Conservation (phyloP, 2,888 invertebrate genomes). For the Drosophila paranaensis region DNA sequence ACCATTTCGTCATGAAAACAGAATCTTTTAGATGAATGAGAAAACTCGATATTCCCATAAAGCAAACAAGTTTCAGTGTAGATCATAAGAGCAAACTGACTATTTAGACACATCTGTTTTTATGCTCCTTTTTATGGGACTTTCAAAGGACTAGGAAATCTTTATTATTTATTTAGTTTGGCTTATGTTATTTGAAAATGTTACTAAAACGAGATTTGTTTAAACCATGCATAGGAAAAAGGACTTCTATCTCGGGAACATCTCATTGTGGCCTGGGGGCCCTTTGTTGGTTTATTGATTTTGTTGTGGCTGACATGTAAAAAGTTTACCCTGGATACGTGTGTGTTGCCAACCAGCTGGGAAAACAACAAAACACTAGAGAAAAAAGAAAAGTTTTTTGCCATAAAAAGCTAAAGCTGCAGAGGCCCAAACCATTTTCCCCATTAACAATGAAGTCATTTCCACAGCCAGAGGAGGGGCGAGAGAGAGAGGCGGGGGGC, state of each 20-base stretch:
- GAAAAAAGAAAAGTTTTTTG: slow-evolving; percentile 16
- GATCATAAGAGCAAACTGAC: neutral
- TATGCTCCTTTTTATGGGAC: neutral
- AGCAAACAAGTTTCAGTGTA: neutral
- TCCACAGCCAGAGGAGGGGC: neutral
- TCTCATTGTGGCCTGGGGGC: slow-evolving; percentile 5
- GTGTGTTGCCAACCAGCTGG: slow-evolving; percentile 41
- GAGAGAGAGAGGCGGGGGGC: neutral
- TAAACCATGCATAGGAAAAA: neutral
- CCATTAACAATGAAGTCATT: slow-evolving; percentile 55
- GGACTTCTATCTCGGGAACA: slow-evolving; percentile 4
- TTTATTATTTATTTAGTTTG: neutral
- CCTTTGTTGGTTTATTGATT: slow-evolving; percentile 45
- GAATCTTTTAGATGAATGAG: neutral
- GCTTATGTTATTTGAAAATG: neutral
- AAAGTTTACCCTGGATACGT: slow-evolving; percentile 54
- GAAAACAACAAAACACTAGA: slow-evolving; percentile 13
- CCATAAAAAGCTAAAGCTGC: slow-evolving; percentile 31
- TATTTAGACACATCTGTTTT: neutral
- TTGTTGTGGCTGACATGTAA: slow-evolving; percentile 48
- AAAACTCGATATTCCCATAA: neutral
- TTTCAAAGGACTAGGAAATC: neutral
- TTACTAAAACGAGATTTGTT: neutral
- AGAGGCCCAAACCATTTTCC: slow-evolving; percentile 20
- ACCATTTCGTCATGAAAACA: too few relatives aligned